These are phyloP conservation scores for Corvus hawaiiensis DNA, from an alignment of 2,113 vertebrate species.

Conservation along the genomic window DNA sequence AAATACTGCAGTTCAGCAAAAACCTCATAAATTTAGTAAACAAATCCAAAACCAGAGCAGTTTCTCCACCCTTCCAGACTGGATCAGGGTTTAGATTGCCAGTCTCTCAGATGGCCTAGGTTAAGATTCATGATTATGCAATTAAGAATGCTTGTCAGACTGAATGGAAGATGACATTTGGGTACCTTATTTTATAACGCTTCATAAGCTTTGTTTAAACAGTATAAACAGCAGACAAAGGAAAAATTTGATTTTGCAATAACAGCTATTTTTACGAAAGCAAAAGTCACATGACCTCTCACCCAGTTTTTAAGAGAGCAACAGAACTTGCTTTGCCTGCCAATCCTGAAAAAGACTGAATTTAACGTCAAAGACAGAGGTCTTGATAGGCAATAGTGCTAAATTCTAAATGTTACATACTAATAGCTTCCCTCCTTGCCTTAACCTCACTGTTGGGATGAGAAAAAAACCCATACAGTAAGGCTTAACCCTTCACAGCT, in stretches of 20 bases:
- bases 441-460: neutral
- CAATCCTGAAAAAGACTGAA: constrained; percentile 28
- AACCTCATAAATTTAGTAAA: neutral
- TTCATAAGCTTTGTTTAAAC: constrained; percentile 53
- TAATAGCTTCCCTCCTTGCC: constrained; percentile 12
- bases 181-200: constrained; percentile 25
- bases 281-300: constrained; percentile 28
- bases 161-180: constrained; percentile 7
- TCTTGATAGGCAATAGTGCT: constrained; percentile 12
- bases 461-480: neutral
- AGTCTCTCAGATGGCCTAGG: neutral
- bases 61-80: neutral
- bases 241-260: constrained; percentile 58
- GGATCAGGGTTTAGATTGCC: neutral
- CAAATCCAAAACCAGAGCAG: neutral
- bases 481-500: constrained; percentile 4
- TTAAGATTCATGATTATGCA: neutral
- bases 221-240: constrained; percentile 50
- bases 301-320: constrained; percentile 14
- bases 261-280: constrained; percentile 59
- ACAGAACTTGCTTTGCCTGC: constrained; percentile 42
- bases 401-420: constrained; percentile 39
- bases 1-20: neutral
- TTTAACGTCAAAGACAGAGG: constrained; percentile 35
- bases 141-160: neutral